Evolutionary conservation across 1,140 invertebrate species (phyloP), one percentile per base, ranked within the genome.

Genomic region (Zaprionus kolodkinae): DNA sequence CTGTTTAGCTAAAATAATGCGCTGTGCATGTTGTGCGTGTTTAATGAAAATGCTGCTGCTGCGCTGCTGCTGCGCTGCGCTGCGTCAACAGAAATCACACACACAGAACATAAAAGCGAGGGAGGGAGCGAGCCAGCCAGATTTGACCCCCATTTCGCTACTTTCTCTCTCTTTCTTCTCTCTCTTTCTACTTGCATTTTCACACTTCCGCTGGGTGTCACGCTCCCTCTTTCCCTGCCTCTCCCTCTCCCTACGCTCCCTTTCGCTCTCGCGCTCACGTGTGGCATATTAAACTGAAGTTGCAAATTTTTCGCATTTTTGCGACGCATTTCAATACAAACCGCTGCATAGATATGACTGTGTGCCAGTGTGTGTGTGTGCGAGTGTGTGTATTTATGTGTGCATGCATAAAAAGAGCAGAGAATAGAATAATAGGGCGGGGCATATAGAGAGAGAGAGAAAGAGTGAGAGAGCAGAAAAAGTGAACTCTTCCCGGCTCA

Each of bases 261-360:
- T 25, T 13, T 40, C 12, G 17, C 36, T 57, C 3, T 17, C 35
- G 38, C n/a, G 21, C 15, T 57, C 62, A 62, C 78, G 62, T 77
- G 78, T 65, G 45, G 64, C 68, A 81, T 81, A 62, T 57, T 65
- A 64, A 77, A 81, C 54, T 33, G 36, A 62, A 81, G 77, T 64
- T 79, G 66, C 67, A 80, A 63, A 64, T 66, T 68, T 71, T 76
- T 68, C 13, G n/a, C 30, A 69, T 70, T 57, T n/a, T 50, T 55
- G 54, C 66, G 57, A 72, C 78, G 70, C 59, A 76, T 80, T 76
- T 79, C 63, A 79, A 69, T 77, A 62, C 38, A 72, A 67, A 45
- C 50, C 56, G 36, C 62, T 36, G 55, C 61, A 36, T 40, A 56
- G 7, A 56, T 50, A 50, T 25, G 21, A 21, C 10, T 6, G 17